A percentile compares a stretch with the other conserved stretches of the same genome.
phyloP scores from a whole-genome alignment of 2,113 vertebrate species.

The Limnothrissa miodon region DNA sequence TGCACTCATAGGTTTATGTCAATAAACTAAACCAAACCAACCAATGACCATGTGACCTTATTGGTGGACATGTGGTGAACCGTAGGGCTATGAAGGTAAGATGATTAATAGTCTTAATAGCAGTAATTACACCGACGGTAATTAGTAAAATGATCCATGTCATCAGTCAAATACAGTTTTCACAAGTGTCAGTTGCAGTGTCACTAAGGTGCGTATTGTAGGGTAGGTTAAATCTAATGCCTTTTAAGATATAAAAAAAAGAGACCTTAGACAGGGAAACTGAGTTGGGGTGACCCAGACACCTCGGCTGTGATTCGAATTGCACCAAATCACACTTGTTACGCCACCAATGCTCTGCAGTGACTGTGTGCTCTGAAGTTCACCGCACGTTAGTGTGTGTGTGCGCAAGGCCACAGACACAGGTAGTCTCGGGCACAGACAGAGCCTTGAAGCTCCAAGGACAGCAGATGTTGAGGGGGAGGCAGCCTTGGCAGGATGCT shows the following conservation, averaged over 20 bases:
- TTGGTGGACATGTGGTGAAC: neutral
- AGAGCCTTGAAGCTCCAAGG: neutral
- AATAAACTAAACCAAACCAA: neutral
- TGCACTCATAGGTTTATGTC: neutral
- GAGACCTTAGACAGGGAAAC: neutral
- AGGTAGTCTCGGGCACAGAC: neutral
- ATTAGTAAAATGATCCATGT: neutral
- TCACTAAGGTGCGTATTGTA: neutral
- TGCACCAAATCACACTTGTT: neutral
- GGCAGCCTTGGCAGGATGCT: neutral
- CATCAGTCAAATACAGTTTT: neutral
- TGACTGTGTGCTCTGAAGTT: neutral
- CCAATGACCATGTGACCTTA: neutral
- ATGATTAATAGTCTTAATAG: neutral
- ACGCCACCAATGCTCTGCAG: neutral
- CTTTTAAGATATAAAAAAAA: neutral
- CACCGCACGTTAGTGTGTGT: too few relatives aligned
- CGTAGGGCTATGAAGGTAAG: neutral
- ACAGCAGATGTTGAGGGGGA: slow-evolving; percentile 16
- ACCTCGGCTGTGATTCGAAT: neutral
- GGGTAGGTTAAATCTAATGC: neutral
- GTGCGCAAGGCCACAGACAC: neutral
- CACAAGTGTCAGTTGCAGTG: neutral
- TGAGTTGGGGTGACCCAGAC: neutral
- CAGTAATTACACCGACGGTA: neutral